Base-by-base conservation (phyloP, 2,113 vertebrate genomes). In the Mola mola region DNA sequence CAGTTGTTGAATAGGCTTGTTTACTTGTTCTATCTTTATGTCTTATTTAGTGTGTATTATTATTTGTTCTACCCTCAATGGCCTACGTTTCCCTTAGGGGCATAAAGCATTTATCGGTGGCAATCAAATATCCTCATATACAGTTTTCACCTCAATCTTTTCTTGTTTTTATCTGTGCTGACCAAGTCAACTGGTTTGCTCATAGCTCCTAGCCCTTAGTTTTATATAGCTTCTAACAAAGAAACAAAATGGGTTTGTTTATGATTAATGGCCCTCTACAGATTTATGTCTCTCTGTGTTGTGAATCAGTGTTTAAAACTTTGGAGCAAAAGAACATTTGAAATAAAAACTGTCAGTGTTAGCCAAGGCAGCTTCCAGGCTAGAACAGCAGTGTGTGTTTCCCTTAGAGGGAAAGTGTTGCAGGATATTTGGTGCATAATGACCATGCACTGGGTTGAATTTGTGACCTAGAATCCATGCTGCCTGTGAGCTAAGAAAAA, bases 251-350 rank as follows among this genome's bases (percentile, higher is more conserved):
- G 29, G 31, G 10, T 64, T 73, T 34, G 22, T 4, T 57, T 72
- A 57, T 74, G 65, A 81, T 69, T 60, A 69, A 75, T 60, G 15
- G 16, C 26, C 25, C 21, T 16, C 25, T 51, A 19, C 19, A 41
- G 15, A 24, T 9, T 4, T 49, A 46, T 33, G 44, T 56, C 12
- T 37, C 22, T 53, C 25, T 66, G 22, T 62, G 34, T 53, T 65
- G 19, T 68, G 57, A 66, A 42, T 53, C 56, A 19, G 24, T 24
- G 47, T 22, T 13, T 6, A 2, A 22, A 19, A 10, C 15, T 2
- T 26, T 62, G 17, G 21, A 41, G 17, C 51, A 29, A 44, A 60
- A 44, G 17, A 26, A 13, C 12, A 13, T 9, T 44, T 4, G 42
- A 59, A 43, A 4, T 33, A 20, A 20, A 34, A n/a, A 25, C 7